These are phyloP conservation scores for Labeo calbasu DNA, from an alignment of 2,797 vertebrate genomes.

Conservation along the genomic window DNA sequence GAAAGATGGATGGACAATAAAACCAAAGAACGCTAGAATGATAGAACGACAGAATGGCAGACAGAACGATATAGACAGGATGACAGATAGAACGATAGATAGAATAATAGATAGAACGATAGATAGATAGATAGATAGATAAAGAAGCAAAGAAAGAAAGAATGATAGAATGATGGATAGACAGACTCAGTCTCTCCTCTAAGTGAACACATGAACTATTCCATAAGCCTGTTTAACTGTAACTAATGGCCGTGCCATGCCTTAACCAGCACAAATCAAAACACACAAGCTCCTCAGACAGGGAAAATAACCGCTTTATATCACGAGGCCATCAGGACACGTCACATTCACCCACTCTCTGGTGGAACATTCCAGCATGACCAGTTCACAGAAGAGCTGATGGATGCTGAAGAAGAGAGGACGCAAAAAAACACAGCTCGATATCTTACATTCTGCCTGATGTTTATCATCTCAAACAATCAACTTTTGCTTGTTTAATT, in stretches of 20 bases:
- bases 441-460: background rate
- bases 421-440: background rate
- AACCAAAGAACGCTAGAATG: accelerated
- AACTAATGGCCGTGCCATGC: conserved; percentile 3
- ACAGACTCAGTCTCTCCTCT: background rate
- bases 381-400: background rate
- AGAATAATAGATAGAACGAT: background rate
- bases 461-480: background rate
- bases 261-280: conserved; percentile 32
- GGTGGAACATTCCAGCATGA: background rate
- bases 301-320: conserved; percentile 28
- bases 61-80: background rate
- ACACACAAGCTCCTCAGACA: conserved; percentile 1
- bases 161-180: background rate
- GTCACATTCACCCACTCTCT: background rate
- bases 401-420: conserved; percentile 6
- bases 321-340: conserved; percentile 26
- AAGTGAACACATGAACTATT: conserved; percentile 13
- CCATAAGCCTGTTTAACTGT: conserved; percentile 11
- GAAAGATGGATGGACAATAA: too few species aligned
- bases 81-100: background rate
- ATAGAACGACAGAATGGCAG: accelerated
- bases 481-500: background rate
- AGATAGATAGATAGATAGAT: background rate
- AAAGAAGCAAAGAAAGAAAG: too few species aligned